These are phyloP conservation scores for Callinectes sapidus DNA, from an alignment of 2,888 invertebrate genomes.

Conservation along the genomic window DNA sequence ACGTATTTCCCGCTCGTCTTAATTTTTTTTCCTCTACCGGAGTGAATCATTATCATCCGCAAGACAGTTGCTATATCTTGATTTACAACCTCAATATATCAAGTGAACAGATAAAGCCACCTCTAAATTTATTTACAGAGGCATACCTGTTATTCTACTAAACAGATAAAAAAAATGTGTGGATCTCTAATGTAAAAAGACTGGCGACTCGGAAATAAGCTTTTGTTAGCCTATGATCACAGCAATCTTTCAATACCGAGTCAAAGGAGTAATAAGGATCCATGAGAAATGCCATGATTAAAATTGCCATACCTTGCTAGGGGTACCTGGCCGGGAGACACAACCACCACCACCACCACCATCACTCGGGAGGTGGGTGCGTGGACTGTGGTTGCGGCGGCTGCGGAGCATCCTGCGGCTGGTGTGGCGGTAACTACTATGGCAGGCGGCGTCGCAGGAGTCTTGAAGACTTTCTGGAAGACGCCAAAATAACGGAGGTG, in stretches of 20 bases:
- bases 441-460: conserved; percentile 57
- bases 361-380: conserved; percentile 38
- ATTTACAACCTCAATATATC: too few relatives aligned
- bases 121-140: neutral
- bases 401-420: conserved; percentile 58
- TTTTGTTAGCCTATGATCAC: neutral
- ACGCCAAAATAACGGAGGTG: conserved; percentile 42
- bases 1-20: neutral
- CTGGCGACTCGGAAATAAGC: too few relatives aligned
- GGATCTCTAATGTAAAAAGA: too few relatives aligned
- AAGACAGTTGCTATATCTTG: too few relatives aligned
- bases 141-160: neutral
- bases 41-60: neutral
- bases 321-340: conserved; percentile 40
- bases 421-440: conserved; percentile 63
- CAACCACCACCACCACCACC: conserved; percentile 52
- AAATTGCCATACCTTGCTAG: neutral
- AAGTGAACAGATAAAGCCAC: too few relatives aligned
- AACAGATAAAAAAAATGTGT: neutral
- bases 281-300: neutral
- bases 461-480: conserved; percentile 27
- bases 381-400: conserved; percentile 55
- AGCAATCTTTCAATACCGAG: neutral
- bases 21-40: neutral
- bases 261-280: neutral